Evolutionary conservation across 92 coral and sea anemone genomes (phyloP).

Genomic region (Paragorgia papillata): DNA sequence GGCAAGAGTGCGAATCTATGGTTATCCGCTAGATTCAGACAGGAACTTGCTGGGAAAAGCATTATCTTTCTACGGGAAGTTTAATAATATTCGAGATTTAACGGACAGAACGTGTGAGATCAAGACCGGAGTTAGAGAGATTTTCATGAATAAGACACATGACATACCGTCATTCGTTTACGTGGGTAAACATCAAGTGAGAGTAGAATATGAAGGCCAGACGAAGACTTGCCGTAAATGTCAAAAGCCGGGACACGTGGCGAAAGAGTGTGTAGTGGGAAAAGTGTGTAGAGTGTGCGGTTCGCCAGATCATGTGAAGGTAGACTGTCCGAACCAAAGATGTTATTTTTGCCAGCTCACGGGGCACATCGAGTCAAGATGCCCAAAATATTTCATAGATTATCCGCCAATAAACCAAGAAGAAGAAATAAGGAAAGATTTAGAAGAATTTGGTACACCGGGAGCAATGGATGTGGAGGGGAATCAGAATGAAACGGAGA

Average conservation of each 20-base stretch:
- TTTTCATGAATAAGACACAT: not conserved
- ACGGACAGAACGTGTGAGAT: too few species aligned
- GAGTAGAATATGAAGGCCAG: not conserved
- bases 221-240: slow-evolving; percentile 24
- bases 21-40: not conserved
- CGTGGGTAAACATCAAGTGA: slow-evolving; percentile 6
- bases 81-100: too few species aligned
- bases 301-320: not conserved
- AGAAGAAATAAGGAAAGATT: too few species aligned
- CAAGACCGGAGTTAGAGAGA: not conserved
- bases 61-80: not conserved
- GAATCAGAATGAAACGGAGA: too few species aligned
- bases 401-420: too few species aligned
- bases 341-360: not conserved
- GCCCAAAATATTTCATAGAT: not conserved
- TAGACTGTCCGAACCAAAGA: not conserved
- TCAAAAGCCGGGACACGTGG: slow-evolving; percentile 4
- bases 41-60: not conserved
- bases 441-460: too few species aligned
- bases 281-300: not conserved
- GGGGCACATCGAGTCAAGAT: not conserved
- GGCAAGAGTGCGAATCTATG: not conserved
- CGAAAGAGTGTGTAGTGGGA: not conserved
- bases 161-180: not conserved
- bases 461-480: too few species aligned